phyloP scores from a whole-genome alignment of 2,113 vertebrate species.

The Muntiacus reevesi region DNA sequence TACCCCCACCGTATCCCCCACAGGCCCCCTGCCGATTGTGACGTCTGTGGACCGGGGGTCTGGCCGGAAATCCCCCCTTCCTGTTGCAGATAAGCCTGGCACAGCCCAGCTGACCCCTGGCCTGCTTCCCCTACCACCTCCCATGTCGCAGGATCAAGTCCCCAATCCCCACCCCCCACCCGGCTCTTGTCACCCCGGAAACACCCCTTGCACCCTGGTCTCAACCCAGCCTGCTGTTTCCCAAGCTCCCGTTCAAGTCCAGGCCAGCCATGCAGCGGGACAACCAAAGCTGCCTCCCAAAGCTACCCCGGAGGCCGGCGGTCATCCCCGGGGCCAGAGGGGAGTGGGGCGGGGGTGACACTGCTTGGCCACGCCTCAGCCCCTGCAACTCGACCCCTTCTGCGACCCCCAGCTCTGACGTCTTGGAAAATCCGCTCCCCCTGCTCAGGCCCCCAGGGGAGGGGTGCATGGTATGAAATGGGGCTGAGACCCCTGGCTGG shows the following conservation, averaged over 20 bases:
- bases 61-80: slow-evolving; percentile 74
- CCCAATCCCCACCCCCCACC: not conserved
- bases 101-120: slow-evolving; percentile 46
- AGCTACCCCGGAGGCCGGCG: not conserved
- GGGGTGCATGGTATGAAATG: slow-evolving; percentile 64
- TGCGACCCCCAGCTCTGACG: slow-evolving; percentile 65
- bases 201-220: not conserved
- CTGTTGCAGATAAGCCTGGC: slow-evolving; percentile 60
- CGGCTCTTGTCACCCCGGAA: not conserved
- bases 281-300: not conserved
- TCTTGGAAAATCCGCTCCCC: slow-evolving; percentile 65
- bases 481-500: slow-evolving; percentile 59
- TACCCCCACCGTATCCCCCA: not conserved
- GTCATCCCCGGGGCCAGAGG: not conserved
- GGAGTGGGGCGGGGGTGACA: not conserved
- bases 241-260: not conserved
- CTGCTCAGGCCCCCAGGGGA: slow-evolving; percentile 80
- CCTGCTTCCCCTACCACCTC: not conserved
- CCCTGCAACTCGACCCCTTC: slow-evolving; percentile 65
- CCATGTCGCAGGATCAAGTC: slow-evolving; percentile 40
- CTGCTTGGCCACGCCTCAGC: slow-evolving; percentile 16
- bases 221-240: not conserved
- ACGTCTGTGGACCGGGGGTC: slow-evolving; percentile 28
- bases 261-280: not conserved
- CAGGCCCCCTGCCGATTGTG: slow-evolving; percentile 47